Percentiles rank a stretch among this genome's conserved stretches.
Conservation (phyloP, 1,140 invertebrate species). For the Megathymus violae region DNA sequence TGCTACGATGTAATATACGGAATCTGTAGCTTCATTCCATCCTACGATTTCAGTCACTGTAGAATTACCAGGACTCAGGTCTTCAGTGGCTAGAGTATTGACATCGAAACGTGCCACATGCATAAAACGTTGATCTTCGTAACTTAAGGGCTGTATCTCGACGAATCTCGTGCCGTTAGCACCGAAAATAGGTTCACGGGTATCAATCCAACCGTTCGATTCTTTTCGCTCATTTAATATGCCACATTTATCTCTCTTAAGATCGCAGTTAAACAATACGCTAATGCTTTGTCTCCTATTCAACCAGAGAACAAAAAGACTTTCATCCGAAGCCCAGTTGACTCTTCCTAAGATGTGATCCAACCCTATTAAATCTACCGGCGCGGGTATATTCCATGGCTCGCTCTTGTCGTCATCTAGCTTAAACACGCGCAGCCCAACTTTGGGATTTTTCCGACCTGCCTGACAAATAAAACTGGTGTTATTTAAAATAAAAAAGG, state of each 20-base stretch:
- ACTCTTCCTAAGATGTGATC: constrained; percentile 87
- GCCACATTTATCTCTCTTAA: constrained; percentile 77
- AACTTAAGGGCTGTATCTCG: constrained; percentile 66
- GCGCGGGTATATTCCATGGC: constrained; percentile 78
- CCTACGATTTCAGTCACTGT: constrained; percentile 78
- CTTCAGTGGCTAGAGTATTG: constrained; percentile 60
- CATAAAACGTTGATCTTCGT: constrained; percentile 64
- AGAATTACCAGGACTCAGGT: constrained; percentile 86
- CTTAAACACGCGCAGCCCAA: constrained; percentile 87
- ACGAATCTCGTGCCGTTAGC: constrained; percentile 76
- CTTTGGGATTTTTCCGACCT: constrained; percentile 90
- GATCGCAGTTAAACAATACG: constrained; percentile 83
- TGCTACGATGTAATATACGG: constrained; percentile 81
- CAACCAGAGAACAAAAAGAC: constrained; percentile 91
- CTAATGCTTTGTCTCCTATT: constrained; percentile 93
- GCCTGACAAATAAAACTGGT: constrained; percentile 84
- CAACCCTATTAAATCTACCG: constrained; percentile 74
- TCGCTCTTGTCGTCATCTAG: constrained; percentile 47
- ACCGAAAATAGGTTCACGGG: constrained; percentile 66
- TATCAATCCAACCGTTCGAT: constrained; percentile 78
- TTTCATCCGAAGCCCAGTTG: constrained; percentile 89
- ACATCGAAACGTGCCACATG: constrained; percentile 75
- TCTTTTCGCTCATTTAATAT: constrained; percentile 69
- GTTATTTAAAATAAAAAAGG: too few species aligned
- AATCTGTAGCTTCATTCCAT: constrained; percentile 78